Conservation (phyloP, 1,140 invertebrate genomes). For the Periplaneta americana region DNA sequence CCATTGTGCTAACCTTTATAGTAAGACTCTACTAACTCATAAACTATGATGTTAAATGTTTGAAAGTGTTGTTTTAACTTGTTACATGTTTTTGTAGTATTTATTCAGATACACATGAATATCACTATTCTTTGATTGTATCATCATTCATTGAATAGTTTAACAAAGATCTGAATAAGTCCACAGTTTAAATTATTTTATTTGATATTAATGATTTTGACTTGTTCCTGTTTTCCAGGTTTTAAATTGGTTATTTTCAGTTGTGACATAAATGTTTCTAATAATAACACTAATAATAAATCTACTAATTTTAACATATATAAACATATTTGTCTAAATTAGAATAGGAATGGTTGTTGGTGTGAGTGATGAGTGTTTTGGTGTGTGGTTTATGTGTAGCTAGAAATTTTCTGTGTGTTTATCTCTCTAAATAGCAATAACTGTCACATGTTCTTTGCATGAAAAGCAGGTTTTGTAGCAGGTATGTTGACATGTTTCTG, state of each 20-base stretch:
- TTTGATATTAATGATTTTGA: neutral
- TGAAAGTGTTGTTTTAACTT: neutral
- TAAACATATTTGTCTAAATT: neutral
- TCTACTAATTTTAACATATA: neutral
- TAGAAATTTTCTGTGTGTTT: neutral
- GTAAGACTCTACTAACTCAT: neutral
- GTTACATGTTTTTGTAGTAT: neutral
- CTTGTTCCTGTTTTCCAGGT: neutral
- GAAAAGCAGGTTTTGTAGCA: neutral
- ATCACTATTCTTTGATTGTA: neutral
- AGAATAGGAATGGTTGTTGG: neutral
- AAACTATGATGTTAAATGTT: neutral
- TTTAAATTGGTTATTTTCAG: neutral
- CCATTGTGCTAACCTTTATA: neutral
- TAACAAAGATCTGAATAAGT: neutral
- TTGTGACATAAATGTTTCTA: neutral
- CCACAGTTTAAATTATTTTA: neutral
- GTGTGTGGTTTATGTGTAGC: neutral
- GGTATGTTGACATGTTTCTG: neutral
- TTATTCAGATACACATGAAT: neutral
- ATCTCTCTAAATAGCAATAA: neutral
- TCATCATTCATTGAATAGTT: neutral
- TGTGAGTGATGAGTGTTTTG: neutral
- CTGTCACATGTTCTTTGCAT: neutral
- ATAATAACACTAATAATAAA: too few relatives aligned